Conservation (phyloP, 2,797 vertebrate genomes). For the Enteromius afrohamiltoni region DNA sequence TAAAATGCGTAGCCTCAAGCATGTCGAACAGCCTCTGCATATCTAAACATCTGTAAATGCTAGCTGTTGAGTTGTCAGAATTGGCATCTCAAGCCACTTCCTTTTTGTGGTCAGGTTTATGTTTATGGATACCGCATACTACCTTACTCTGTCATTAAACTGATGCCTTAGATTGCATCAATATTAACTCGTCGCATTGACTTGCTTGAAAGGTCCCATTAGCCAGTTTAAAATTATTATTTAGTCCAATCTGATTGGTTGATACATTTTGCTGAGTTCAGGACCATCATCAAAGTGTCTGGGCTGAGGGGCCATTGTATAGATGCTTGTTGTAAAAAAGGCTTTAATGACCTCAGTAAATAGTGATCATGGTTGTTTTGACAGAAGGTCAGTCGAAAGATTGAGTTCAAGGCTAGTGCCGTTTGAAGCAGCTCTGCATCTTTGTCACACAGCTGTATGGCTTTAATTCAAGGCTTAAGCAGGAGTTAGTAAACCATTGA, state of each 20-base stretch:
- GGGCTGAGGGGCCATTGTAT: not conserved
- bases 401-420: constrained; percentile 16
- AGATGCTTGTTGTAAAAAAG: constrained; percentile 11
- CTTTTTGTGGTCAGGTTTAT: constrained; percentile 8
- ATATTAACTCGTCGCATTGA: not conserved
- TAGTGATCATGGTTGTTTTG: constrained; percentile 20
- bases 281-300: not conserved
- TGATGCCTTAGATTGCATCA: not conserved
- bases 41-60: constrained; percentile 19
- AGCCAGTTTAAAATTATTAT: not conserved
- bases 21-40: not conserved
- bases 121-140: not conserved
- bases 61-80: not conserved
- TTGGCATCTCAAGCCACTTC: constrained; percentile 51
- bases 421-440: constrained; percentile 25
- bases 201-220: not conserved
- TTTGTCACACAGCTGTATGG: constrained; percentile 21
- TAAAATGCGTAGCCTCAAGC: not conserved
- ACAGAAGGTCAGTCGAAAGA: constrained; percentile 19
- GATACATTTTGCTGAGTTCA: not conserved
- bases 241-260: not conserved
- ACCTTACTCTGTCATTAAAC: not conserved
- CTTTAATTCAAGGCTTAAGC: constrained; percentile 27
- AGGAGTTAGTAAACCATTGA: constrained; percentile 14
- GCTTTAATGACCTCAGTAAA: not conserved